Percentiles rank a stretch among this genome's conserved stretches.
phyloP scores from a whole-genome alignment of 1,140 invertebrate species.

The Harlomillsia oculata region DNA sequence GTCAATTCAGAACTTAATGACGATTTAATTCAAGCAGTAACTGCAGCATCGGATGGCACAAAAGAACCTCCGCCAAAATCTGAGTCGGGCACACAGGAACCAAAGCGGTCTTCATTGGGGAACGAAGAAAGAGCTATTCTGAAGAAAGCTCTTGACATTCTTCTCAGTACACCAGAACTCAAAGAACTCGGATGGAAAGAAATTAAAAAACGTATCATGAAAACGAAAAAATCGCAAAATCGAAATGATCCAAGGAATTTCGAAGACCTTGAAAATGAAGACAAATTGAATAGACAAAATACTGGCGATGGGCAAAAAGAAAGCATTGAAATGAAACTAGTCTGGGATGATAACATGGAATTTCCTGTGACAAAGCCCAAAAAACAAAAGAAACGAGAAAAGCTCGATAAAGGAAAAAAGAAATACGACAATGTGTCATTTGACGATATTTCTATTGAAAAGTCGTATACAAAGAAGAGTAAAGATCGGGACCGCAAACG shows the following conservation, averaged over 20 bases:
- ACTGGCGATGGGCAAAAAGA: background rate
- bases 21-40: constrained; percentile 4
- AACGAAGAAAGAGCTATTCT: background rate
- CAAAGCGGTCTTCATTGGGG: background rate
- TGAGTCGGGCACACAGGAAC: background rate
- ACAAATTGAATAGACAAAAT: background rate
- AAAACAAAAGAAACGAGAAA: background rate
- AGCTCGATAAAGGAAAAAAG: background rate
- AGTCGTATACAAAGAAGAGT: background rate
- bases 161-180: too few species aligned
- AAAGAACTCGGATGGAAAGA: background rate
- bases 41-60: background rate
- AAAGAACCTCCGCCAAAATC: background rate
- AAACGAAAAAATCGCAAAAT: background rate
- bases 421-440: background rate
- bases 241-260: constrained; percentile 5
- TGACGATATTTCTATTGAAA: background rate
- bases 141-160: too few species aligned
- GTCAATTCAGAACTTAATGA: background rate
- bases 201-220: background rate
- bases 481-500: background rate
- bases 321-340: background rate
- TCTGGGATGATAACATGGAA: background rate
- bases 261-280: background rate
- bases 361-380: background rate